Evolutionary conservation across 1,140 invertebrate genomes (phyloP), one percentile per base, ranked within the genome.

Genomic region (Aphidius ervi): DNA sequence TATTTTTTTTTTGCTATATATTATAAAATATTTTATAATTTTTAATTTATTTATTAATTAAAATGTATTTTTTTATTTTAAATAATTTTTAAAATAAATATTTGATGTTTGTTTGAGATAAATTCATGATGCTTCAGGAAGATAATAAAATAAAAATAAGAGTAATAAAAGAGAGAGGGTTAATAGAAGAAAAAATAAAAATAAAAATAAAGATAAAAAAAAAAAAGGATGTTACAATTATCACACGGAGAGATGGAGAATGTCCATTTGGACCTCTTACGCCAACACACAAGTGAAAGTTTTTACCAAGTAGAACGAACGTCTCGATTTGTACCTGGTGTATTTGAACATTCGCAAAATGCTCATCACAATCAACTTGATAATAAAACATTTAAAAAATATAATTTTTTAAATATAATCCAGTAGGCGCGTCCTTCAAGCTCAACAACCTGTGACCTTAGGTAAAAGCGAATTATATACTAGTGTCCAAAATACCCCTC

Each of bases 231-330:
- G 23, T 31, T 31, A 56, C 43, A 31, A 46, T 62, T 57, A 62
- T 70, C 65, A 66, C 69, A 70, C 65, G 67, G 63, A 65, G 59
- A 66, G 58, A 66, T 68, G 54, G 48, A 48, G 53, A 49, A 53
- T 56, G 59, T 47, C 65, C 71, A 70, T 76, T 70, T 71, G 73
- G 69, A 70, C 65, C 69, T 76, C 74, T 77, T 76, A 77, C 75
- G 75, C 70, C 74, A 77, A 71, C 73, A 31, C 60, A 50, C 49
- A 77, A 79, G 77, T 79, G 77, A 79, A 79, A 79, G 77, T 78
- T 73, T 70, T 31, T 8, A 61, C 66, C 71, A 78, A 79, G 76
- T 79, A 78, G 76, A 75, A 75, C 76, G 68, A 69, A 66, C 70
- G 69, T 69, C 66, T 69, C 67, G 67, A 73, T 72, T 76, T 69